Evolutionary conservation across 2,797 vertebrate species (phyloP).

Genomic region (Oophaga sylvatica): DNA sequence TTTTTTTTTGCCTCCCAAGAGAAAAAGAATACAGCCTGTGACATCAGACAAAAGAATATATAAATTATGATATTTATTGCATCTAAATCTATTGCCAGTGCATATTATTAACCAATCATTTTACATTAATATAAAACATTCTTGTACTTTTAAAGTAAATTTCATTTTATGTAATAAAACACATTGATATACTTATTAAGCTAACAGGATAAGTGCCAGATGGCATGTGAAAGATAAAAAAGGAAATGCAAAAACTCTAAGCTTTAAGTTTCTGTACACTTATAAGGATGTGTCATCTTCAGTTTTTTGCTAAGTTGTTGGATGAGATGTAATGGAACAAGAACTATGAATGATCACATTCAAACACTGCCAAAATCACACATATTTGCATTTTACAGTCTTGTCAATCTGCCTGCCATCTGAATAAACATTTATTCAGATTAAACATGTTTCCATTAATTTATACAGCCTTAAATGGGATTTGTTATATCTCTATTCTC

Average conservation of each 20-base stretch:
- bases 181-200: constrained; percentile 14
- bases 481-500: constrained; percentile 1
- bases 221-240: constrained; percentile 19
- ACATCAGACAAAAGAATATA: background rate
- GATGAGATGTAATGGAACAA: background rate
- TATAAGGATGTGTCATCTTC: constrained; percentile 15
- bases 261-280: constrained; percentile 33
- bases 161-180: background rate
- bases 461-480: constrained; percentile 29
- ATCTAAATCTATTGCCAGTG: too few species aligned
- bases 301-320: background rate
- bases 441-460: constrained; percentile 37
- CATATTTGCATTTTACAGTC: constrained; percentile 27
- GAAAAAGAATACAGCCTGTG: background rate
- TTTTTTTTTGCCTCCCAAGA: too few species aligned
- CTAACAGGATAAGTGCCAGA: constrained; percentile 37
- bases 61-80: background rate
- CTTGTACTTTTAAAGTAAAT: background rate
- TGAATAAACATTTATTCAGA: constrained; percentile 45
- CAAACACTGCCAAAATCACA: constrained; percentile 18
- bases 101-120: background rate
- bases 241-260: background rate
- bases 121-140: background rate
- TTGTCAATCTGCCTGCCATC: constrained; percentile 39
- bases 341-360: constrained; percentile 9